A percentile compares a stretch with the other conserved stretches of the same genome.
Evolutionary conservation across 2,113 vertebrate genomes (phyloP).

Genomic region (Rhinogobius similis): DNA sequence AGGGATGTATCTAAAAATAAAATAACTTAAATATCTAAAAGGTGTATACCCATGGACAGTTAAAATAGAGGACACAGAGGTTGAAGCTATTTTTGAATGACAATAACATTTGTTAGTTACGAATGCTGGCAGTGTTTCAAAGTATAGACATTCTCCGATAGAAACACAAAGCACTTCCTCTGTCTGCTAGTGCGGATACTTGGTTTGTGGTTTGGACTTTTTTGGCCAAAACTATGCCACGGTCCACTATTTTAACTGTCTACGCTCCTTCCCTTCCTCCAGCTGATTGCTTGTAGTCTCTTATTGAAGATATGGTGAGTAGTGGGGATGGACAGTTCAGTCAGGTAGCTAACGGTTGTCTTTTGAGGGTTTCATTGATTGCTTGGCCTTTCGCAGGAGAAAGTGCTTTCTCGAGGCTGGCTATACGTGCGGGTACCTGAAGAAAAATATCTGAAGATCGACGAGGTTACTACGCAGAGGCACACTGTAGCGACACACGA

Average conservation of each 20-base stretch:
- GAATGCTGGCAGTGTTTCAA: background rate
- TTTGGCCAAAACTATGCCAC: background rate
- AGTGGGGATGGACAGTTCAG: slow-evolving; percentile 16
- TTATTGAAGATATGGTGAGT: slow-evolving; percentile 19
- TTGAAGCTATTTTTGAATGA: background rate
- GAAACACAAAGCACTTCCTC: too few species aligned
- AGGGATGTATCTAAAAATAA: slow-evolving; percentile 12
- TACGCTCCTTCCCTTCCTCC: slow-evolving; percentile 14
- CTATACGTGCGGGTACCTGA: slow-evolving; percentile 77
- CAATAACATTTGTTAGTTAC: background rate
- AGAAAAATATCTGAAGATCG: slow-evolving; percentile 46
- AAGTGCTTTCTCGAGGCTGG: slow-evolving; percentile 63
- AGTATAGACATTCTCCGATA: background rate
- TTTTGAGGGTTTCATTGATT: slow-evolving; percentile 56
- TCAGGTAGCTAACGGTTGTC: slow-evolving; percentile 75
- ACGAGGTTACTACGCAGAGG: slow-evolving; percentile 71
- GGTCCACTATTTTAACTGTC: slow-evolving; percentile 5
- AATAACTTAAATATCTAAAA: slow-evolving; percentile 17
- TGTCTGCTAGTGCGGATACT: background rate
- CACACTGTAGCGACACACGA: slow-evolving; percentile 42
- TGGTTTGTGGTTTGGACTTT: background rate
- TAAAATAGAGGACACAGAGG: background rate
- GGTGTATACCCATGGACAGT: background rate
- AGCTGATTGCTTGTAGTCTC: slow-evolving; percentile 32
- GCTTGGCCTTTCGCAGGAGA: slow-evolving; percentile 46